These are phyloP conservation scores for Aotus griseimembra DNA, from an alignment of 2,797 vertebrate species.

Conservation along the genomic window DNA sequence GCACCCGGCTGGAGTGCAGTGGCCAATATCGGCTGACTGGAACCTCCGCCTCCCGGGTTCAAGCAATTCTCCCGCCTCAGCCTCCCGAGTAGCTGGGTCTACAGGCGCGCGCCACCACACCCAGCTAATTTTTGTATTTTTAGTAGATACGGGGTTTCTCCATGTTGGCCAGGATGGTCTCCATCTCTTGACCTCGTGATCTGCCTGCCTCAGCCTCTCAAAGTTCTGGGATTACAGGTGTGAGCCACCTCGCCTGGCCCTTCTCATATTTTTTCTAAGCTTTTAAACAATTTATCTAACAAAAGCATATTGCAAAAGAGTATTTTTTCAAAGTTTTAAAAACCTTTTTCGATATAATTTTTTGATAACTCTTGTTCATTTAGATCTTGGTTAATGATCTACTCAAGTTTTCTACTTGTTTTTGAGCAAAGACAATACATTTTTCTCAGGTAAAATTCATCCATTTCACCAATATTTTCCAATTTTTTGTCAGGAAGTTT, in stretches of 20 bases:
- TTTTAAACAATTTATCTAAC: background rate
- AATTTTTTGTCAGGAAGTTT: background rate
- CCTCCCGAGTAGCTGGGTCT: no score
- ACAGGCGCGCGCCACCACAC: accelerated
- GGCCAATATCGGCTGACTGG: no score
- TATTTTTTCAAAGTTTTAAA: background rate
- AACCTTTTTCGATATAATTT: background rate
- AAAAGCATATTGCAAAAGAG: background rate
- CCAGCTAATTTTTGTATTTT: no score
- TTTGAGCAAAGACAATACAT: background rate
- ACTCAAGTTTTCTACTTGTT: conserved; percentile 18
- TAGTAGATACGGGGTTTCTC: no score
- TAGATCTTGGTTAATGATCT: background rate
- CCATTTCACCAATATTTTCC: background rate
- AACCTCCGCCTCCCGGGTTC: no score
- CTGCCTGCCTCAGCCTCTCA: accelerated
- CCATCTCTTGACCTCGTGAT: no score
- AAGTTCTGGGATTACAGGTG: no score
- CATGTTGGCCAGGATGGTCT: no score
- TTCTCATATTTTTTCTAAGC: background rate
- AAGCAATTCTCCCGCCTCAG: no score
- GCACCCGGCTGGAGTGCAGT: no score
- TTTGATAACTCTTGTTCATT: background rate
- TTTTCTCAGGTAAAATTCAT: conserved; percentile 3
- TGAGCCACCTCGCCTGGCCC: accelerated